Evolutionary conservation across 2,113 vertebrate genomes (phyloP).

Genomic region (Gymnobelideus leadbeateri): DNA sequence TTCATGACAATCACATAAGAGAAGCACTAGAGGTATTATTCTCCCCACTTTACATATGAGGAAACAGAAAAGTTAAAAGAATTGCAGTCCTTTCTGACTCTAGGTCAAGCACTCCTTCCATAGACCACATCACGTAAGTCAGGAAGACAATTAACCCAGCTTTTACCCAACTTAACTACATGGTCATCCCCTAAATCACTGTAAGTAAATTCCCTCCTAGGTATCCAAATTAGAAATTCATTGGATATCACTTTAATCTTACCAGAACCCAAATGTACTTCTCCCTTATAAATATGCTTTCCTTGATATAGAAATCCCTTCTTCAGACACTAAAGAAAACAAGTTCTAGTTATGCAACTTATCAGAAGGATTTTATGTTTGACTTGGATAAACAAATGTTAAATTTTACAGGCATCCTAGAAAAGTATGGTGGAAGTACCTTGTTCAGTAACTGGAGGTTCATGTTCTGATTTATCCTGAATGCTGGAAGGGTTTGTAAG

Average conservation of each 20-base stretch:
- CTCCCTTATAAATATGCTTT: not conserved
- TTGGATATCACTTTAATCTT: not conserved
- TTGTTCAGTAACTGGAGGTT: slow-evolving; percentile 17
- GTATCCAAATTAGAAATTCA: not conserved
- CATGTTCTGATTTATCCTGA: slow-evolving; percentile 5
- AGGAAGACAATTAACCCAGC: not conserved
- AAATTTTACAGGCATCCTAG: not conserved
- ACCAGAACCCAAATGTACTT: not conserved
- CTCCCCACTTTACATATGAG: not conserved
- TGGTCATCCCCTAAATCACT: not conserved
- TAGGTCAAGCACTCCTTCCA: not conserved
- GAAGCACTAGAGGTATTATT: not conserved
- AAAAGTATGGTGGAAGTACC: slow-evolving; percentile 35
- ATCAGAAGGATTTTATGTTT: not conserved
- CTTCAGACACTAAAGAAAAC: not conserved
- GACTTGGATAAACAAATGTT: not conserved
- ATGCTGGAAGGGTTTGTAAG: slow-evolving; percentile 12
- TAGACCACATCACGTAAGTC: not conserved
- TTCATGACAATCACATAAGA: not conserved
- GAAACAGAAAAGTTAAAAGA: not conserved
- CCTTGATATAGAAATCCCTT: not conserved
- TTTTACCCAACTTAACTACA: not conserved
- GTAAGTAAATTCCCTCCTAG: not conserved
- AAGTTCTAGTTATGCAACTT: not conserved
- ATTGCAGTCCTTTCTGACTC: not conserved